Evolutionary conservation across 2,888 invertebrate species (phyloP).

Genomic region (Monopis laevigella): DNA sequence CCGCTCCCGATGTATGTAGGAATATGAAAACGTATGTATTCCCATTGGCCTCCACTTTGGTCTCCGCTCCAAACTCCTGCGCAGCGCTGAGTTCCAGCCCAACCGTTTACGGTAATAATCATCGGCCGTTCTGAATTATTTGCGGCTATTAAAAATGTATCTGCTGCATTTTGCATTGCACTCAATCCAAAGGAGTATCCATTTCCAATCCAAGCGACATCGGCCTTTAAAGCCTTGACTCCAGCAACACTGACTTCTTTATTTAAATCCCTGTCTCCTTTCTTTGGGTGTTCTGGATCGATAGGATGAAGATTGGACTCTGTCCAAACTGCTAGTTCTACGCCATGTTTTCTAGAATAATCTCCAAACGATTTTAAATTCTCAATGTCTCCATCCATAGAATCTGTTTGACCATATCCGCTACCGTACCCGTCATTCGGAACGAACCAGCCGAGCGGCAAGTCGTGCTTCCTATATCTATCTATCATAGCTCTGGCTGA

Average conservation of each 20-base stretch:
- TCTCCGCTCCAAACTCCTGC: slow-evolving; percentile 56
- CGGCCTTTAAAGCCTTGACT: slow-evolving; percentile 51
- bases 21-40: slow-evolving; percentile 56
- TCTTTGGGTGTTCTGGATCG: slow-evolving; percentile 45
- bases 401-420: slow-evolving; percentile 53
- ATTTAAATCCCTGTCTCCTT: slow-evolving; percentile 50
- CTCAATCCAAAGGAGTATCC: slow-evolving; percentile 52
- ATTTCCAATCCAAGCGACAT: slow-evolving; percentile 53
- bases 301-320: slow-evolving; percentile 47
- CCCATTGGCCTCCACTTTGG: slow-evolving; percentile 54
- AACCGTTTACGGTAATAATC: slow-evolving; percentile 55
- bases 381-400: slow-evolving; percentile 46
- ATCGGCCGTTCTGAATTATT: slow-evolving; percentile 32
- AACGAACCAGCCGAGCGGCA: slow-evolving; percentile 55
- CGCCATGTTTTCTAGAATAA: slow-evolving; percentile 40
- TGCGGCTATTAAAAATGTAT: slow-evolving; percentile 34
- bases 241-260: slow-evolving; percentile 45
- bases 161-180: slow-evolving; percentile 44
- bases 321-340: slow-evolving; percentile 53
- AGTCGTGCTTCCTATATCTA: slow-evolving; percentile 43
- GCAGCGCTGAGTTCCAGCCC: slow-evolving; percentile 55
- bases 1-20: slow-evolving; percentile 54
- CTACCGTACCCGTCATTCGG: slow-evolving; percentile 58
- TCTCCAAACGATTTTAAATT: slow-evolving; percentile 44
- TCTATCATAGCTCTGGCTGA: slow-evolving; percentile 58